Percentiles rank a stretch among this genome's conserved stretches.
Conservation (phyloP, 2,888 invertebrate species). For the Drosophila nigricruria region DNA sequence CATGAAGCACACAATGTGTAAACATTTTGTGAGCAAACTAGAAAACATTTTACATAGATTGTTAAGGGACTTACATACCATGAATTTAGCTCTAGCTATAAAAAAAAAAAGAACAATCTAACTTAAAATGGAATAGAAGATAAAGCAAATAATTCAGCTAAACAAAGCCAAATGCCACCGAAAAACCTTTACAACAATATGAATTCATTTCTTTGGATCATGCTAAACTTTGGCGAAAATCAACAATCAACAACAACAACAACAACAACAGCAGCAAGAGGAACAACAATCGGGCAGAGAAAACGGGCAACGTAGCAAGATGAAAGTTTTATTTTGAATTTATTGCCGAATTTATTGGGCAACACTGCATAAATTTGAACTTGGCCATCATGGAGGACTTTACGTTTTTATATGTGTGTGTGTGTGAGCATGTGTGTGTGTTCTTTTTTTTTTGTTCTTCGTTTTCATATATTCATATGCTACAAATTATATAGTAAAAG, state of each 20-base stretch:
- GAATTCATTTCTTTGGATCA: slow-evolving; percentile 46
- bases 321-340: slow-evolving; percentile 80
- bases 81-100: not conserved
- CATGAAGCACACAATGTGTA: not conserved
- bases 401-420: slow-evolving; percentile 38
- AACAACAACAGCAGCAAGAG: slow-evolving; percentile 12
- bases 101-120: slow-evolving; percentile 3
- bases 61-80: not conserved
- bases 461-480: slow-evolving; percentile 78
- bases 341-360: slow-evolving; percentile 79
- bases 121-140: slow-evolving; percentile 15
- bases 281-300: not conserved
- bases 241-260: slow-evolving; percentile 43
- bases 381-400: slow-evolving; percentile 67
- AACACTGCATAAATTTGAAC: slow-evolving; percentile 80
- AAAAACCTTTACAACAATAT: slow-evolving; percentile 31
- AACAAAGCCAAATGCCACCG: slow-evolving; percentile 3
- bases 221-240: slow-evolving; percentile 44
- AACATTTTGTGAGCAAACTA: not conserved
- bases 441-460: slow-evolving; percentile 32
- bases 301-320: slow-evolving; percentile 60
- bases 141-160: slow-evolving; percentile 16
- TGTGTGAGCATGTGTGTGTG: slow-evolving; percentile 19
- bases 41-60: not conserved
- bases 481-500: slow-evolving; percentile 80